Evolutionary conservation across 1,140 invertebrate genomes (phyloP).

Genomic region (Rhizoglyphus robini): DNA sequence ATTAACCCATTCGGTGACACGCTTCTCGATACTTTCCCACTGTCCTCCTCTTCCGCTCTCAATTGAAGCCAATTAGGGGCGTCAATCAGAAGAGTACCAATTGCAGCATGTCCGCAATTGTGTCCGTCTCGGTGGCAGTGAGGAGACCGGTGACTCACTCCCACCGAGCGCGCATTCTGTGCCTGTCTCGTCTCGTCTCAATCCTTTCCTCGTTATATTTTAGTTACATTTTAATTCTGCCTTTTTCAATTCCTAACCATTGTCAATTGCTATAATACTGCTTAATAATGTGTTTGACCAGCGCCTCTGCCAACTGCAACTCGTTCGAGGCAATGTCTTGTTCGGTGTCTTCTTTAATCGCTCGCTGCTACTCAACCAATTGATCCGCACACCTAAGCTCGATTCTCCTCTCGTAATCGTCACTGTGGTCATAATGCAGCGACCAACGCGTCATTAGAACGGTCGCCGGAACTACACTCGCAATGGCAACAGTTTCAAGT

Average conservation of each 20-base stretch:
- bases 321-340: too few relatives aligned
- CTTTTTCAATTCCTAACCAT: neutral
- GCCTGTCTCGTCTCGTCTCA: neutral
- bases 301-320: neutral
- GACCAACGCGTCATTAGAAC: neutral
- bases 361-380: too few relatives aligned
- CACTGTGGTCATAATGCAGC: neutral
- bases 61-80: neutral
- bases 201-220: conserved; percentile 14
- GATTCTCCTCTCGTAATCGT: too few relatives aligned
- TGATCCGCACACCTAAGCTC: too few relatives aligned
- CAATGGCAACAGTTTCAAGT: conserved; percentile 18
- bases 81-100: too few relatives aligned
- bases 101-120: too few relatives aligned
- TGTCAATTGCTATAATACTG: conserved; percentile 9
- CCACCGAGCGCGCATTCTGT: too few relatives aligned
- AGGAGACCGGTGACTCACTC: too few relatives aligned
- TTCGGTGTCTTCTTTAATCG: neutral
- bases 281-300: neutral
- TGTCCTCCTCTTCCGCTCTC: neutral
- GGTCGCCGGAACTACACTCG: conserved; percentile 6
- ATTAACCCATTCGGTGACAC: neutral
- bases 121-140: too few relatives aligned
- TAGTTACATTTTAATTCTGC: conserved; percentile 12
- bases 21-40: neutral